Base-by-base conservation (phyloP, 2,113 vertebrate species). In the Willisornis vidua region DNA sequence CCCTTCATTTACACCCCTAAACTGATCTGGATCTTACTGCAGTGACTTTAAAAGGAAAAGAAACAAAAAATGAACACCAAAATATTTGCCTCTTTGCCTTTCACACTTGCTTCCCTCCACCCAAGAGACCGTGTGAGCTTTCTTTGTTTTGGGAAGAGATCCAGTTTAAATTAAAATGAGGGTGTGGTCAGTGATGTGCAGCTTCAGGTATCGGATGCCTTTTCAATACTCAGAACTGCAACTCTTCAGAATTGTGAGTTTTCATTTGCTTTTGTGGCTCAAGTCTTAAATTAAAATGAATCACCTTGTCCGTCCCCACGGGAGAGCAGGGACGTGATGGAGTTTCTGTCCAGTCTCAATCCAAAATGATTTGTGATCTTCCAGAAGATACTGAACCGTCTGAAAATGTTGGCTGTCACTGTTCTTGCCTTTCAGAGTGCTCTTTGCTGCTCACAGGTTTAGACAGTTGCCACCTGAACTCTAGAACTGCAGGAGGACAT, bases 1-100 rank as follows among this genome's bases (percentile, higher is more conserved):
- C 82, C 33, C 41, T 90, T 89, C 92, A 76, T 87, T 92, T 91
- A 89, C 89, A 84, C 91, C 95, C 85, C 90, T 91, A 52, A 96
- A 93, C 70, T 37, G 85, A 87, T 96, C 94, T 80, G 92, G 91
- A 87, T 94, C 90, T 88, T 87, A 83, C 92, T 87, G 86, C 96
- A 95, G 89, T 91, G 71, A 93, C 93, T 95, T 87, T 66, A 78
- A 67, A 84, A 87, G 62, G 87, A 94, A 77, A 83, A 58, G 68
- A 84, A 85, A 70, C 48, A 48, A 68, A 82, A 86, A 59, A 29
- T 25, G 37, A 83, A 62, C 83, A 85, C 95, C 90, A 87, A 96
- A 94, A 77, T 87, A 48, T 41, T 92, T 86, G 87, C 82, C 87
- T 93, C 95, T 96, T 35, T 96, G 87, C 84, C 93, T 96, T 95